Conservation (phyloP, 2,113 vertebrate genomes). For the Desmodus rotundus region DNA sequence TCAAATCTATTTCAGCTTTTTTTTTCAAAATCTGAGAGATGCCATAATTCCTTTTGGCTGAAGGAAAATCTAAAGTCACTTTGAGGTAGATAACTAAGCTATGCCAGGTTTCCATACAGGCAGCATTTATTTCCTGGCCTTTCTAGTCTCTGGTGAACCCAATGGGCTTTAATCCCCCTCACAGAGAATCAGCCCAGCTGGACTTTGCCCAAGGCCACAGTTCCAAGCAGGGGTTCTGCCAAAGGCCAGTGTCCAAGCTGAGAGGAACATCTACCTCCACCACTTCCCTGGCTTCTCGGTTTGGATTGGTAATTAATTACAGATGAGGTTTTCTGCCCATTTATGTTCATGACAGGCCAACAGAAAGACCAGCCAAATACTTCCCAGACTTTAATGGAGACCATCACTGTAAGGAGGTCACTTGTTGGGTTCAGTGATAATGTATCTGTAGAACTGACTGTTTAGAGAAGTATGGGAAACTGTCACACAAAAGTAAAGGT, state of each 20-base stretch:
- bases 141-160: background rate
- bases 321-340: background rate
- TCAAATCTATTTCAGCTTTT: background rate
- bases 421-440: background rate
- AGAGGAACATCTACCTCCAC: constrained; percentile 18
- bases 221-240: constrained; percentile 9
- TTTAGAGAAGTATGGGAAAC: background rate
- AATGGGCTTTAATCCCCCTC: background rate
- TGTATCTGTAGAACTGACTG: background rate
- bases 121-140: constrained; percentile 17
- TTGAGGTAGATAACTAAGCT: constrained; percentile 14
- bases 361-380: background rate
- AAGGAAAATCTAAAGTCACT: constrained; percentile 52
- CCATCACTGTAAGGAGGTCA: background rate
- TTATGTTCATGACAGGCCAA: background rate
- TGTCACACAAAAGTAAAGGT: background rate
- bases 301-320: constrained; percentile 9
- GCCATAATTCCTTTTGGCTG: constrained; percentile 18
- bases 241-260: background rate
- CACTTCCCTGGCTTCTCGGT: background rate
- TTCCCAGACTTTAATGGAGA: background rate
- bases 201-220: background rate
- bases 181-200: background rate
- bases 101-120: constrained; percentile 27
- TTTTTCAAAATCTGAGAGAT: background rate